A percentile compares a stretch with the other conserved stretches of the same genome.
Evolutionary conservation across 2,113 vertebrate species (phyloP).

Genomic region (Hyla sarda): DNA sequence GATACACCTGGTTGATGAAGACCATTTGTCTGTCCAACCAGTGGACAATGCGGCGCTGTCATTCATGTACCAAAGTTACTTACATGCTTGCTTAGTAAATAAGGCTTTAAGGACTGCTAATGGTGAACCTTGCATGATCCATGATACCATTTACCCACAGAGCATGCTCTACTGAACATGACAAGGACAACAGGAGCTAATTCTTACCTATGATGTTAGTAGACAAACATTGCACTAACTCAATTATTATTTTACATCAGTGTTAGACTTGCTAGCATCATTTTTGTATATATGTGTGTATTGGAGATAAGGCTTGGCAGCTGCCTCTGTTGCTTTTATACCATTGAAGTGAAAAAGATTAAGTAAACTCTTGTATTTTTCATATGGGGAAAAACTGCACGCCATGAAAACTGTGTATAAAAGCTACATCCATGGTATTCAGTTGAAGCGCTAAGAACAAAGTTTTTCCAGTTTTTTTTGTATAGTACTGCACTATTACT

Average conservation of each 20-base stretch:
- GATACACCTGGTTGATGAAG: background rate
- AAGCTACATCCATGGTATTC: too few relatives aligned
- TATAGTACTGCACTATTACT: too few relatives aligned
- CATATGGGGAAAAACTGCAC: too few relatives aligned
- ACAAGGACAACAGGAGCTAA: background rate
- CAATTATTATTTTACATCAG: background rate
- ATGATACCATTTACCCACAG: background rate
- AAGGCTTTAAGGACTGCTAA: slow-evolving; percentile 15
- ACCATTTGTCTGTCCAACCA: background rate
- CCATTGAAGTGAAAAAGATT: too few relatives aligned
- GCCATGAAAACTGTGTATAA: too few relatives aligned
- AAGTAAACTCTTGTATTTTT: too few relatives aligned
- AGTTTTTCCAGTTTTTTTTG: too few relatives aligned
- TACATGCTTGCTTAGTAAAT: slow-evolving; percentile 34
- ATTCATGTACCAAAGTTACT: slow-evolving; percentile 35
- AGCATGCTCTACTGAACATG: background rate
- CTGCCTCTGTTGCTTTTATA: background rate
- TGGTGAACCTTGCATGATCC: background rate
- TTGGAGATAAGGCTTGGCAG: background rate
- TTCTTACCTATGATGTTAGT: background rate
- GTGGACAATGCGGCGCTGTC: background rate
- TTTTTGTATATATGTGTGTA: background rate
- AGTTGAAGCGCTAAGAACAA: too few relatives aligned
- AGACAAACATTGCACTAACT: background rate
- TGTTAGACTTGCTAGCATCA: background rate